A percentile compares a stretch with the other conserved stretches of the same genome.
Evolutionary conservation across 2,888 invertebrate genomes (phyloP).

Genomic region (Diaphora mendica): DNA sequence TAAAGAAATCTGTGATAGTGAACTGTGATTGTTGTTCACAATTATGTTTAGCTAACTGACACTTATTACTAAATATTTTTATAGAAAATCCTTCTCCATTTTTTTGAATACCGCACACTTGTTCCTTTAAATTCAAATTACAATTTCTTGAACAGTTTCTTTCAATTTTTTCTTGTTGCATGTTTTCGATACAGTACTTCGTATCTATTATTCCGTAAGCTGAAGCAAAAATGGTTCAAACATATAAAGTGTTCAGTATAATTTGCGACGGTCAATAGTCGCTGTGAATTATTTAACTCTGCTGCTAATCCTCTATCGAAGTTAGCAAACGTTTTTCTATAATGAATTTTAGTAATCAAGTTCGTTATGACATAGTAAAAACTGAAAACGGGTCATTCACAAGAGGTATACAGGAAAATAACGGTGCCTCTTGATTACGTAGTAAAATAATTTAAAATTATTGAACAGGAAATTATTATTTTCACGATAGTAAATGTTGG

Average conservation of each 20-base stretch:
- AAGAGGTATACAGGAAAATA: neutral
- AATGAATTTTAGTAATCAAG: neutral
- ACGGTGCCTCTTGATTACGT: neutral
- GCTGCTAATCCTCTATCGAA: neutral
- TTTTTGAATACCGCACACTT: slow-evolving; percentile 65
- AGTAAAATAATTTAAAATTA: neutral
- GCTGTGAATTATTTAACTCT: neutral
- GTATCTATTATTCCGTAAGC: slow-evolving; percentile 59
- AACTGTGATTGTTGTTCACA: slow-evolving; percentile 61
- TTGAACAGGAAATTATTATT: neutral
- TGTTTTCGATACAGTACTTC: slow-evolving; percentile 57
- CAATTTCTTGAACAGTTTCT: slow-evolving; percentile 41
- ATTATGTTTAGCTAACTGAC: slow-evolving; percentile 64
- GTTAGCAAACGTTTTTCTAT: neutral
- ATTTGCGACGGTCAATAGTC: neutral
- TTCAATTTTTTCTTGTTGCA: neutral
- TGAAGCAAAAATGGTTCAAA: slow-evolving; percentile 45
- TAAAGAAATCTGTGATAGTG: slow-evolving; percentile 57
- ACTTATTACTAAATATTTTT: slow-evolving; percentile 65
- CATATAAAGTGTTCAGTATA: neutral
- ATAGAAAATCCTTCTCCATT: slow-evolving; percentile 67
- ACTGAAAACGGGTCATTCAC: neutral
- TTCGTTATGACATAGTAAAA: neutral
- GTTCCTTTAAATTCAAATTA: slow-evolving; percentile 20
- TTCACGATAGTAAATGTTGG: neutral